Conservation (phyloP, 2,113 vertebrate genomes). For the Lipotes vexillifer region DNA sequence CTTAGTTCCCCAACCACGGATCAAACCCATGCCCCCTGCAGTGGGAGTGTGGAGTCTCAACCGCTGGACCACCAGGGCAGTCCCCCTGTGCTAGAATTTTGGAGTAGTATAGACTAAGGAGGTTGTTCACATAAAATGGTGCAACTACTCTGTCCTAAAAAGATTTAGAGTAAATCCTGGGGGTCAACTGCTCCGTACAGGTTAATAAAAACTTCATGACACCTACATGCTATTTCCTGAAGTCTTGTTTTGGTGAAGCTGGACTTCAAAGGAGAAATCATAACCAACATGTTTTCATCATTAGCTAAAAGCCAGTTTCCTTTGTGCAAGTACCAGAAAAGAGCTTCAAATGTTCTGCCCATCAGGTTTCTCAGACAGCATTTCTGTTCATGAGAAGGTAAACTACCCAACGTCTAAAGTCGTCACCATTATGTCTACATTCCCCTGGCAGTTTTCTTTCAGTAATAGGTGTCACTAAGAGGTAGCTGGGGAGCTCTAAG, state of each 20-base stretch:
- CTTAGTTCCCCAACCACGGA: not conserved
- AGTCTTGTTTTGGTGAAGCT: conserved; percentile 22
- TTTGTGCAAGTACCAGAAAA: not conserved
- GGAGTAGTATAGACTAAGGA: not conserved
- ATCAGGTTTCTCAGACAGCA: not conserved
- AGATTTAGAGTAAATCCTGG: not conserved
- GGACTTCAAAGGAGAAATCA: conserved; percentile 64
- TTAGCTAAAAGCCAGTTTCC: conserved; percentile 29
- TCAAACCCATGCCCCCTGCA: not conserved
- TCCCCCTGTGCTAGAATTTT: not conserved
- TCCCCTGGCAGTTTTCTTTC: not conserved
- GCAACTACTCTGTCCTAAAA: conserved; percentile 8
- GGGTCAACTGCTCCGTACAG: not conserved
- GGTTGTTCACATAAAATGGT: not conserved
- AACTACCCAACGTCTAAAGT: not conserved
- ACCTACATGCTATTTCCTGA: conserved; percentile 57
- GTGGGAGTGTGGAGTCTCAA: not conserved
- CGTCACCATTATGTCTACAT: not conserved
- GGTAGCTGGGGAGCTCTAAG: not conserved
- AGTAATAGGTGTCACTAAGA: not conserved
- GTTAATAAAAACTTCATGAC: conserved; percentile 47
- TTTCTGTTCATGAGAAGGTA: not conserved
- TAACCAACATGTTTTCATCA: conserved; percentile 35
- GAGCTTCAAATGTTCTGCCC: not conserved
- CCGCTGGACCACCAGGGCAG: not conserved